Base-by-base conservation (phyloP, 2,888 invertebrate species). In the Mythimna pallens region DNA sequence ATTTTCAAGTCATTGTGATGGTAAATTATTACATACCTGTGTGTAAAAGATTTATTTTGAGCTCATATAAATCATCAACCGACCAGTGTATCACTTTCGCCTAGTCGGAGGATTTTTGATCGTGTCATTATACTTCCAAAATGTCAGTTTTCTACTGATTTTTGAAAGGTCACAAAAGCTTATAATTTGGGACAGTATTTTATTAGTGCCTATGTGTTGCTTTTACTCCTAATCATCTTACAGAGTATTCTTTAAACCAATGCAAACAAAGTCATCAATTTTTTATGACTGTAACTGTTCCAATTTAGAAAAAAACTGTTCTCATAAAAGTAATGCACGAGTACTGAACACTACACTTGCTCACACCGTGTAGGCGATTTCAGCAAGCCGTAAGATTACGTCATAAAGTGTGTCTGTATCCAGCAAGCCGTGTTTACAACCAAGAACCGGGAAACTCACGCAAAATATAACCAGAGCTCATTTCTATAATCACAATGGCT, bases 1-100 rank as follows among this genome's bases (percentile, higher is more conserved):
- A 66, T 70, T 65, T 69, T 25, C 10, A n/a, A 58, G 77, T 78
- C 64, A 25, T 66, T 76, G 76, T 80, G 63, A 73, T 62, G 50
- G 30, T 25, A 36, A 69, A 52, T 63, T 72, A 34, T n/a, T 59
- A 22, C 43, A 34, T 52, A 20, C 14, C 3, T 12, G 0, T 30
- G 30, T 20, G 2, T 52, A 12, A 36, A 58, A 14, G 0, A n/a
- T 30, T 14, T 22, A 43, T 59, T 52, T 62, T 64, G 36, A 57
- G 43, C 30, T 40, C 47, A 47, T 47, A 6, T 8, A n/a, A 9
- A 5, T n/a, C n/a, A n/a, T 52, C n/a, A 52, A 8, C 0, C 50
- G 9, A n/a, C 9, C 50, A n/a, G n/a, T 52, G 50, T n/a, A 52
- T 0, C 6, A 12, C 7, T 7, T 4, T 20, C n/a, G 12, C 22